Percentiles rank a stretch among this genome's conserved stretches.
Evolutionary conservation across 1,140 invertebrate species (phyloP).

Genomic region (Delia radicum): DNA sequence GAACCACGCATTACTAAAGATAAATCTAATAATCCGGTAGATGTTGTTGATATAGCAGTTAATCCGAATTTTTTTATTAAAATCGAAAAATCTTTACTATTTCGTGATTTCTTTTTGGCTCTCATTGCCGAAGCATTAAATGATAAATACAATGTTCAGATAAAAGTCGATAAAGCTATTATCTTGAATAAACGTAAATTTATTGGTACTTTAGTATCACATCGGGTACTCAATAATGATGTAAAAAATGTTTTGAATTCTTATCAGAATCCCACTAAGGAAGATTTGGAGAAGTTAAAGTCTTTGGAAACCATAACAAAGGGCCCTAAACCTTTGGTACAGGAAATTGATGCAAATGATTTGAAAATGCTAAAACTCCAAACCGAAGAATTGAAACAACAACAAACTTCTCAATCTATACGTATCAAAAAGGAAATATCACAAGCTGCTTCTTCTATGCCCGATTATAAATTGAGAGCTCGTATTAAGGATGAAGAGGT

Average conservation of each 20-base stretch:
- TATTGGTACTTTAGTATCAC: conserved; percentile 71
- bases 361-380: conserved; percentile 37
- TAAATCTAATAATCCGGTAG: conserved; percentile 70
- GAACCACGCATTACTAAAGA: conserved; percentile 75
- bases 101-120: conserved; percentile 74
- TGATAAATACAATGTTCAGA: conserved; percentile 71
- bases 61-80: conserved; percentile 72
- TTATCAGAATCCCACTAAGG: conserved; percentile 44
- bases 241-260: conserved; percentile 52
- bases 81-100: conserved; percentile 66
- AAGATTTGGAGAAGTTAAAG: conserved; percentile 37
- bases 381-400: conserved; percentile 30
- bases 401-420: conserved; percentile 3
- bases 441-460: conserved; percentile 29
- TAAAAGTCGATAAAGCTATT: conserved; percentile 64
- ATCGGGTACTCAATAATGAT: conserved; percentile 70
- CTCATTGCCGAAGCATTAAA: conserved; percentile 73
- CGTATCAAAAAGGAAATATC: conserved; percentile 28
- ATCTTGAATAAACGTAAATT: conserved; percentile 64
- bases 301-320: background rate
- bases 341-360: conserved; percentile 52
- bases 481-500: conserved; percentile 45
- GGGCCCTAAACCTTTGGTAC: conserved; percentile 29
- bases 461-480: conserved; percentile 55
- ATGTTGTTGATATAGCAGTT: conserved; percentile 77